phyloP scores from a whole-genome alignment of 2,888 invertebrate species.

The Congeria kusceri region DNA sequence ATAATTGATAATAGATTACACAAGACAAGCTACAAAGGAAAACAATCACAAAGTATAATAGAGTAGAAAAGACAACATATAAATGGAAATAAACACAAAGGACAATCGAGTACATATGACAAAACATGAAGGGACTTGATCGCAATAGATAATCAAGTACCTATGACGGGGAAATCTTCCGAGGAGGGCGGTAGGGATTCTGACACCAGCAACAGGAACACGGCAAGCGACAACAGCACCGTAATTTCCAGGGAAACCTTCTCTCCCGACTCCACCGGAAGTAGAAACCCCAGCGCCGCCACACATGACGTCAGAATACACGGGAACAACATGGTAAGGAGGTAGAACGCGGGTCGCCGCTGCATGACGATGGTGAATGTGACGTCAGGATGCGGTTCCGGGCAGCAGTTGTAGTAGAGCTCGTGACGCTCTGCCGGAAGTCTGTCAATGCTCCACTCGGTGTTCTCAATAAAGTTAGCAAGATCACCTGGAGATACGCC shows the following conservation, averaged over 20 bases:
- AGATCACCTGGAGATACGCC: conserved; percentile 54
- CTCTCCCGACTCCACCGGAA: conserved; percentile 70
- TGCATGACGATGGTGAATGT: conserved; percentile 61
- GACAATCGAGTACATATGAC: no score
- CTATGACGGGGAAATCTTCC: conserved; percentile 81
- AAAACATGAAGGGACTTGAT: no score
- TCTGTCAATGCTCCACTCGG: conserved; percentile 57
- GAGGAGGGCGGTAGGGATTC: conserved; percentile 82
- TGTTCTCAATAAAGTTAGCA: conserved; percentile 55
- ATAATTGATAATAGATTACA: no score
- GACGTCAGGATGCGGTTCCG: conserved; percentile 67
- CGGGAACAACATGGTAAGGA: conserved; percentile 77
- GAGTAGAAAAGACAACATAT: background rate
- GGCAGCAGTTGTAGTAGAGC: conserved; percentile 63
- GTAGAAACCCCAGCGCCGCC: conserved; percentile 64
- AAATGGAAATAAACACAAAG: no score
- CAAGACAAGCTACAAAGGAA: background rate
- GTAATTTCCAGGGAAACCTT: conserved; percentile 81
- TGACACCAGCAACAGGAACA: conserved; percentile 81
- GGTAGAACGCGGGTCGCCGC: conserved; percentile 75
- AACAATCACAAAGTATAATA: background rate
- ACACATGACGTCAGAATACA: conserved; percentile 74
- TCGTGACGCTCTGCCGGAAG: conserved; percentile 54
- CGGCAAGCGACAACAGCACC: conserved; percentile 81
- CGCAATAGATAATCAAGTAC: conserved; percentile 48